These are phyloP conservation scores for Heliothis subflexa DNA, from an alignment of 1,140 invertebrate species.

Conservation along the genomic window DNA sequence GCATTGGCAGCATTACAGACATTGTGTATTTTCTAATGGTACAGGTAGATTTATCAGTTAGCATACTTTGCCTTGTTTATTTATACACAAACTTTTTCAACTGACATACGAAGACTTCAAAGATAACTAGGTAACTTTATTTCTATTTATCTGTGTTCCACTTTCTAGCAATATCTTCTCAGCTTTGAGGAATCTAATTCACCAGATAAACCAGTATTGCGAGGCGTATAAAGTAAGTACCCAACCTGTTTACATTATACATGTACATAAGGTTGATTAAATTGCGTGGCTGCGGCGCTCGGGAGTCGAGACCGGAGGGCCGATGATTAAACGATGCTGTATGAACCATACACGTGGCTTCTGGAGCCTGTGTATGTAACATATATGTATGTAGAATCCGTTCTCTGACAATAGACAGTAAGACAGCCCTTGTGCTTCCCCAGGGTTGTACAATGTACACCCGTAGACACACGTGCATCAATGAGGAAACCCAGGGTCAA, in stretches of 20 bases:
- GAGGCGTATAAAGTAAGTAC: no score
- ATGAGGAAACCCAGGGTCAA: no score
- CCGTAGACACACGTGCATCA: not conserved
- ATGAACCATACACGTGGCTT: not conserved
- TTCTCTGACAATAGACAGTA: slow-evolving; percentile 1
- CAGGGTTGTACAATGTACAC: not conserved
- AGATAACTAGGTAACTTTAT: no score
- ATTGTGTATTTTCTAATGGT: not conserved
- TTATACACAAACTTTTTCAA: no score
- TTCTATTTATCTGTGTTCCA: no score
- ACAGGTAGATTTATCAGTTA: not conserved
- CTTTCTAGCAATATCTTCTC: no score
- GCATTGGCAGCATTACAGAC: not conserved
- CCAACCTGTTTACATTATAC: no score
- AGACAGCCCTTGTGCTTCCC: not conserved
- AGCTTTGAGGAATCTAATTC: no score
- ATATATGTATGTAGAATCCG: not conserved
- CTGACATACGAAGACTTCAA: no score
- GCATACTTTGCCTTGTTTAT: no score
- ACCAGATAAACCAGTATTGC: no score
- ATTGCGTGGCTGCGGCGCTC: not conserved
- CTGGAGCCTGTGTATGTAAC: not conserved
- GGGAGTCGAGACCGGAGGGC: not conserved
- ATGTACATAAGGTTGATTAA: not conserved
- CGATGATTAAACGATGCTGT: not conserved